Percentiles rank a stretch among this genome's conserved stretches.
Conservation (phyloP, 2,113 vertebrate genomes). For the Actinemys pallida region DNA sequence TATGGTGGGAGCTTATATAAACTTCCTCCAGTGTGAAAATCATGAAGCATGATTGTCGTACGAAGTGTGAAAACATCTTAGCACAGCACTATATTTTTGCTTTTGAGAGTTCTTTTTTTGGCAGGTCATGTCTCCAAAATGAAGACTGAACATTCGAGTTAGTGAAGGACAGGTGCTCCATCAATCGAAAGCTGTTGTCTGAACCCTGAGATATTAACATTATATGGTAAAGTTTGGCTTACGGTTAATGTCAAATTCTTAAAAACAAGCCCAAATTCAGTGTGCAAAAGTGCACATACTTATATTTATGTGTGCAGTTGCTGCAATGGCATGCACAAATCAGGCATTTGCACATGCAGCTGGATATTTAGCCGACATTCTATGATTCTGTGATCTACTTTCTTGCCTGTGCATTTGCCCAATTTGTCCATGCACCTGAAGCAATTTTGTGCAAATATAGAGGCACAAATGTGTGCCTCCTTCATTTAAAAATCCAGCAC, state of each 20-base stretch:
- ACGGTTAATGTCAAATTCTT: background rate
- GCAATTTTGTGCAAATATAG: background rate
- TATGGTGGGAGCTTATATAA: background rate
- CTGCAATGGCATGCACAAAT: background rate
- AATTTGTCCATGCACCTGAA: accelerated
- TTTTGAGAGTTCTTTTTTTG: background rate
- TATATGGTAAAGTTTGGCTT: background rate
- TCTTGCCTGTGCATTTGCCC: accelerated
- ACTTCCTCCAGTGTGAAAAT: background rate
- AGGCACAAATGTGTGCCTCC: background rate
- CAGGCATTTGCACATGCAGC: background rate
- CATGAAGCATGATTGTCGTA: background rate
- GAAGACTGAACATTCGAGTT: background rate
- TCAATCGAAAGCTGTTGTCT: background rate
- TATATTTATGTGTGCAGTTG: background rate
- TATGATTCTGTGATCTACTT: background rate
- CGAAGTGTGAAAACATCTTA: background rate
- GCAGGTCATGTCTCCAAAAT: background rate
- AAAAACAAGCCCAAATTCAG: background rate
- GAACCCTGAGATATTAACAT: background rate
- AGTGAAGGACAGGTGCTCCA: background rate
- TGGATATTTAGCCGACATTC: background rate
- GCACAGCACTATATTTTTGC: background rate
- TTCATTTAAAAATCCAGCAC: background rate
- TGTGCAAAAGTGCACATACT: too few species aligned